Base-by-base conservation (phyloP, 2,888 invertebrate genomes). In the Ashinkailepas kermadecensis region DNA sequence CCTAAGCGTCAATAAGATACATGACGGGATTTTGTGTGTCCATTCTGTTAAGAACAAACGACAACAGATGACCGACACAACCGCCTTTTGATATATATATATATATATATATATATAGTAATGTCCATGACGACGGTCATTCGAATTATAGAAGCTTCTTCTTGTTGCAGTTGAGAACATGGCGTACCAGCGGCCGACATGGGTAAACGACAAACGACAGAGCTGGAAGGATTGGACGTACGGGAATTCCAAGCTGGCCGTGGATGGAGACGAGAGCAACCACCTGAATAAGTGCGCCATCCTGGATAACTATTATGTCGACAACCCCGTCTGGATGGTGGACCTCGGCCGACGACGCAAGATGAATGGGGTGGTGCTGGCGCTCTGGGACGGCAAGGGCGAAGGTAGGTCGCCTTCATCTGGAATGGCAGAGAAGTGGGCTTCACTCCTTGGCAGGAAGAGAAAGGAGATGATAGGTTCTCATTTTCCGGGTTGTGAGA, bases 151-250 rank as follows among this genome's bases (percentile, higher is more conserved):
- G 39, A 39, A 39, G 39, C 39, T 39, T 39, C 39, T 39, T 39
- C 39, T 39, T 39, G 58, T 85, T 86, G 10, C 85, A 89, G 89
- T 89, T 80, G 89, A 89, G 84, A 89, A 89, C 84, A 85, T 89
- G 82, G 89, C 90, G 7, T 89, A 86, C 86, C 87, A 88, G 82
- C 88, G 88, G 82, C 87, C 88, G 81, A 88, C 89, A 1, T 89
- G 89, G 88, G 88, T 89, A 82, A 89, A 89, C 85, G 88, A 88
- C 85, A 89, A 89, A 85, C 86, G 89, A 57, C 89, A 89, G 84
- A 85, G 85, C 67, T 89, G 89, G 83, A 86, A 87, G 67, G 87
- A 88, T 81, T 87, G 86, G 87, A 85, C 86, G 83, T 86, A 86
- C 82, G 87, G 87, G 6, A 86, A 86, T 67, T 86, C 87, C 6